phyloP scores from a whole-genome alignment of 2,888 invertebrate species.

The Malthinus seriepunctatus region DNA sequence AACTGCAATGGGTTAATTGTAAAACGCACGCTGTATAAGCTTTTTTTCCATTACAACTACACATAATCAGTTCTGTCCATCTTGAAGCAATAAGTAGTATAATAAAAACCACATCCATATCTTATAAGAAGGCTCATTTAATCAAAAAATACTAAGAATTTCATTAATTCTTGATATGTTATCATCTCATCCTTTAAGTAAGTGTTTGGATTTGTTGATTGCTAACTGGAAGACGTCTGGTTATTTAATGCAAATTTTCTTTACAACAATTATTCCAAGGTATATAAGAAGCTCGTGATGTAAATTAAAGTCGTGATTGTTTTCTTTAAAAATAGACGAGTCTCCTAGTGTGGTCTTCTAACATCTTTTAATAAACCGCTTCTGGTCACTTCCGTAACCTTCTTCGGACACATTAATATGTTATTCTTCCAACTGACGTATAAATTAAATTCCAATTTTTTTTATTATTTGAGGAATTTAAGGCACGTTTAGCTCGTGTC shows the following conservation, averaged over 20 bases:
- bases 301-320: conserved; percentile 43
- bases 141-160: too few species aligned
- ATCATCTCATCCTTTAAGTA: not conserved
- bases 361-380: conserved; percentile 19
- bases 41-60: too few species aligned
- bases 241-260: conserved; percentile 43
- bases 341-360: conserved; percentile 25
- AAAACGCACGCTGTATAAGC: too few species aligned
- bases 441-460: conserved; percentile 1
- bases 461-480: not conserved
- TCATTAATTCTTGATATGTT: too few species aligned
- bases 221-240: conserved; percentile 34
- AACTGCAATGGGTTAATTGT: too few species aligned
- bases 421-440: too few species aligned
- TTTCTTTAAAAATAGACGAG: conserved; percentile 25
- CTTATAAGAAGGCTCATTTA: too few species aligned
- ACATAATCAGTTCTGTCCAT: too few species aligned
- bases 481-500: not conserved
- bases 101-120: too few species aligned
- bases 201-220: conserved; percentile 20
- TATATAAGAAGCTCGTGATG: conserved; percentile 39
- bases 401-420: conserved; percentile 6
- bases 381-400: conserved; percentile 22
- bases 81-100: too few species aligned
- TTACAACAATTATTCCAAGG: conserved; percentile 43